Evolutionary conservation across 2,113 vertebrate genomes (phyloP), one percentile per base, ranked within the genome.

Genomic region (Caracal caracal): DNA sequence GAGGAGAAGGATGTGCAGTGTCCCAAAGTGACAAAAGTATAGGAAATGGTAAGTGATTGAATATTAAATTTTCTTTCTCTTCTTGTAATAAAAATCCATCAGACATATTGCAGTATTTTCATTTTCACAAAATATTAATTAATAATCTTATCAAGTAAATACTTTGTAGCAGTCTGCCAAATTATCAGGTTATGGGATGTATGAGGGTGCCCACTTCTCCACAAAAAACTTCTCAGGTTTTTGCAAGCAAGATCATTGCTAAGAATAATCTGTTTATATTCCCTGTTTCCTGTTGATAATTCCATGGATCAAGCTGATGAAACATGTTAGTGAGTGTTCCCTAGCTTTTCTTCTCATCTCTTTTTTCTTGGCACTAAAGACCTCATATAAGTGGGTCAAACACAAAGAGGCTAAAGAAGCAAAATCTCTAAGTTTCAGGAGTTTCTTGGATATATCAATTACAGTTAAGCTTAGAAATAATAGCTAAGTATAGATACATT

Each of bases 251-350:
- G 59, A 85, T 65, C 86, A 70, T 28, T 76, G 26, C 78, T 85
- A 85, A 85, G 33, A 94, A 91, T 88, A 65, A 83, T 63, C 30
- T 92, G 24, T 37, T 88, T 82, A 49, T 94, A 65, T 59, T 94
- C 95, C 81, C 80, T 68, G 40, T 79, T 90, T 96, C 80, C 75
- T 68, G 40, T 80, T 90, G 88, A 94, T 82, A 90, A 92, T 61
- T 82, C n/a, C 47, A 83, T 1, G 30, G 61, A 56, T 73, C 47
- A 90, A 81, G 37, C 53, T 79, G 11, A 80, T 87, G 76, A 94
- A 86, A 51, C 30, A 51, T 2, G 12, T 63, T 51, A 65, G 43
- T n/a, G 17, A 51, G 33, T 93, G 82, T 93, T 95, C 53, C 40
- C 47, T 79, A 35, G 76, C 17, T 83, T 28, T 63, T 51, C 20